Conservation (phyloP, 2,888 invertebrate genomes). For the Reticulitermes lucifugus region DNA sequence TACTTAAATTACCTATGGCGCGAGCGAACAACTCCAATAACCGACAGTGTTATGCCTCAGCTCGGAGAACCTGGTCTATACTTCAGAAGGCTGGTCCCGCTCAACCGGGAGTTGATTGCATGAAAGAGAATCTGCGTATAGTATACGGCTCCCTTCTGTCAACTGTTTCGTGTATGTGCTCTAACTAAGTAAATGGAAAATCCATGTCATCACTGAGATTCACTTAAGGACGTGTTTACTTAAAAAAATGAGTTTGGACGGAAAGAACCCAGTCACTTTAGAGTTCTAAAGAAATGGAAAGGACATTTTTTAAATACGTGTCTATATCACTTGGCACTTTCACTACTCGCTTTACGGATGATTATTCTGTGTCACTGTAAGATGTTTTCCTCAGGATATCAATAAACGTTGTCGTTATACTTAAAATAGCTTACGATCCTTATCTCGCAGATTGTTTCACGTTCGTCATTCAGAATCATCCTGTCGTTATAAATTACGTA, state of each 20-base stretch:
- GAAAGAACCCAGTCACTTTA: neutral
- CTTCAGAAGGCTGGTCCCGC: neutral
- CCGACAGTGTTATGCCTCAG: neutral
- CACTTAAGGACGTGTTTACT: conserved; percentile 10
- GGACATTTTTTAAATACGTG: too few relatives aligned
- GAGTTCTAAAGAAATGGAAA: neutral
- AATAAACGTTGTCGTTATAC: too few relatives aligned
- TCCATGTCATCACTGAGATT: neutral
- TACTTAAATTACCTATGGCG: conserved; percentile 19
- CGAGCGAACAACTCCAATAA: neutral
- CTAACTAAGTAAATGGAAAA: conserved; percentile 2
- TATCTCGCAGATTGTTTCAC: too few relatives aligned
- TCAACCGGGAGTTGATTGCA: neutral
- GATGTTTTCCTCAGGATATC: too few relatives aligned
- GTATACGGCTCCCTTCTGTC: neutral
- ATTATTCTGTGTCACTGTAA: too few relatives aligned
- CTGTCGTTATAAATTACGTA: too few relatives aligned
- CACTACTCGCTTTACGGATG: too few relatives aligned
- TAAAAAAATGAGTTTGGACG: neutral
- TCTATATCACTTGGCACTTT: too few relatives aligned
- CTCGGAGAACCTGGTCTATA: neutral
- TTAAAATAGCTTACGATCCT: too few relatives aligned
- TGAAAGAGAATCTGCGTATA: conserved; percentile 22
- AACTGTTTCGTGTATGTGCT: neutral
- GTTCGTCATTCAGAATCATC: too few relatives aligned